Evolutionary conservation across 2,797 vertebrate genomes (phyloP), one percentile per base, ranked within the genome.

Genomic region (Diplodus sargus): DNA sequence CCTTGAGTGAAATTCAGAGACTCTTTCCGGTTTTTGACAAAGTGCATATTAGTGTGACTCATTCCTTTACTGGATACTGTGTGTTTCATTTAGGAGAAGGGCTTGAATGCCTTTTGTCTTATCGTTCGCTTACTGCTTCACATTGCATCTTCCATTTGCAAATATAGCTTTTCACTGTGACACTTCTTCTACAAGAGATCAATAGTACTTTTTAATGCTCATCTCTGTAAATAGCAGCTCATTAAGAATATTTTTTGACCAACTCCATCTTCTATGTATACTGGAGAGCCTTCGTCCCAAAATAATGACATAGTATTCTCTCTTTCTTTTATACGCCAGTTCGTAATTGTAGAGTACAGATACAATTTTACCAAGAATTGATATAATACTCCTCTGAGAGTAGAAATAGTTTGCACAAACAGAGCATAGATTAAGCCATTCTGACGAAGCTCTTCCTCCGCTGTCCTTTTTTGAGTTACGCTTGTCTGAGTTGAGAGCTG

Each of bases 11-110:
- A 79, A 64, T 74, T 73, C 59, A 74, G 62, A 69, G 73, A 47
- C 51, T 51, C 54, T 77, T 85, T 81, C 71, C 75, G 85, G 68
- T 77, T 80, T 71, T 70, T 66, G 59, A 72, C 70, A 68, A 73
- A 60, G 49, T 73, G 72, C 45, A 47, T 49, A 7, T 51, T 11
- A 25, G 65, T 25, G 51, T 86, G 78, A 84, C 67, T 78, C 80
- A 82, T 51, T 73, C 9, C 22, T 70, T 82, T 70, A 66, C 57
- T 62, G 73, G 69, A 83, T 64, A 42, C 64, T 53, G 17, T 34
- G 51, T 48, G 22, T 57, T 47, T 69, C 25, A 22, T 57, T 58
- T 53, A 17, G 4, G 22, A 76, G 69, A 78, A 75, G 28, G 0
- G 6, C 30, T 0, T 45, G 5, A 49, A 69, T 13, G n/a, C 53